Base-by-base conservation (phyloP, 2,888 invertebrate genomes). In the Monoplex corrugatus region DNA sequence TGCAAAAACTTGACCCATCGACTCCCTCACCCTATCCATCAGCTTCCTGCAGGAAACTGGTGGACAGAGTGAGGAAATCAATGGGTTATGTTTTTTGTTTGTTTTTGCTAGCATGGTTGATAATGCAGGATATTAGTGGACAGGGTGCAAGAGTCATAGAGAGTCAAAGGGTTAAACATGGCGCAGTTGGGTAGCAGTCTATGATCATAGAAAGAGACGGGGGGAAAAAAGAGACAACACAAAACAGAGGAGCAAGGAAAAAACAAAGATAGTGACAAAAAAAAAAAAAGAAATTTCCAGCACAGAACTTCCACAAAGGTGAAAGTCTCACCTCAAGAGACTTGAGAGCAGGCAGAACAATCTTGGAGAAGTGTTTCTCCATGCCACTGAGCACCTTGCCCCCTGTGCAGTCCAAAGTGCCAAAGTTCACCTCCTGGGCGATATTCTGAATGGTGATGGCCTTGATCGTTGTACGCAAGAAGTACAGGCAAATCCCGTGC, bases 361-460 rank as follows among this genome's bases (percentile, higher is more conserved):
- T 98, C 94, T 97, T 97, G 93, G 98, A 98, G 95, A 99, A 97
- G 23, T 98, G 97, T 63, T 98, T 97, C 95, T 98, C 98, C 92
- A 99, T 97, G 0, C 98, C 98, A 1, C 98, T 98, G 90, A 99
- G 98, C 91, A 99, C 96, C 89, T 93, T 94, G 6, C 95, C 96
- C 0, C 98, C 98, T 78, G 98, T 97, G 89, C 94, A 93, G 89
- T 96, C 96, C 91, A 96, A 93, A 88, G 93, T 93, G 32, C 96
- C 96, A 92, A 96, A 96, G 92, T 94, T 95, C 43, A 96, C 94
- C 87, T 96, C 96, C 45, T 93, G 93, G n/a, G 94, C 94, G 44
- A 96, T 95, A 91, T 95, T 96, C 43, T 92, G 90, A 8, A 92
- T 85, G 5, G 95, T 95, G 87, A 96, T 94, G 6, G 95, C 94